A percentile compares a stretch with the other conserved stretches of the same genome.
Conservation (phyloP, 1,140 invertebrate genomes). For the Brachionus rubens region DNA sequence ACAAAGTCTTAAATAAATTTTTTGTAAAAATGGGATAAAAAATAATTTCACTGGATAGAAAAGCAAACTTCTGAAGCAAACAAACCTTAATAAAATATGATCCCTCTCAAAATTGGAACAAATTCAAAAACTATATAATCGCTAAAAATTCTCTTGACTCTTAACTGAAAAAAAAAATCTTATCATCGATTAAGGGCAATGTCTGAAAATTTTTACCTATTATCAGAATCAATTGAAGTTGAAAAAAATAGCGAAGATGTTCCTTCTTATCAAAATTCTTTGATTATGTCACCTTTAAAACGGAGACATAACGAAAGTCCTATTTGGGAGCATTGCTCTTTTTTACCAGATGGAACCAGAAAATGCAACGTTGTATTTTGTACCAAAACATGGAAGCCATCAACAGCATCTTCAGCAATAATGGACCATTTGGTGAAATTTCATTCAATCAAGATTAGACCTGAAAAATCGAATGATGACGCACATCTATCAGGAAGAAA, state of each 20-base stretch:
- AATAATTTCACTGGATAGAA: too few relatives aligned
- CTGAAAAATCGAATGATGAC: background rate
- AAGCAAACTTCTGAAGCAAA: too few relatives aligned
- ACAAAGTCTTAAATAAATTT: too few relatives aligned
- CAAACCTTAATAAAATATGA: too few relatives aligned
- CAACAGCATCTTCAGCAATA: background rate
- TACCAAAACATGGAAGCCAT: background rate
- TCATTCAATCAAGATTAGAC: background rate
- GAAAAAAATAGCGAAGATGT: background rate
- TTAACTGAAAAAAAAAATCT: background rate
- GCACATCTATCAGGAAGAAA: background rate
- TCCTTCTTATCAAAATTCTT: background rate
- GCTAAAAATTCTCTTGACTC: slow-evolving; percentile 4
- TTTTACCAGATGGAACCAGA: background rate
- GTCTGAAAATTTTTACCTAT: background rate
- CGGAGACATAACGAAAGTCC: background rate
- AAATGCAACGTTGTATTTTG: background rate
- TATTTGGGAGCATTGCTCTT: background rate
- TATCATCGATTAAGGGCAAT: background rate
- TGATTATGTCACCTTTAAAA: background rate
- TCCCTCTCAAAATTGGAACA: too few relatives aligned
- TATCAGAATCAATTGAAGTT: background rate
- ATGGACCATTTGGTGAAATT: background rate
- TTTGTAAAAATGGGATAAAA: too few relatives aligned
- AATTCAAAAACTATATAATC: slow-evolving; percentile 10